Evolutionary conservation across 2,797 vertebrate genomes (phyloP).

Genomic region (Lacerta viridis): DNA sequence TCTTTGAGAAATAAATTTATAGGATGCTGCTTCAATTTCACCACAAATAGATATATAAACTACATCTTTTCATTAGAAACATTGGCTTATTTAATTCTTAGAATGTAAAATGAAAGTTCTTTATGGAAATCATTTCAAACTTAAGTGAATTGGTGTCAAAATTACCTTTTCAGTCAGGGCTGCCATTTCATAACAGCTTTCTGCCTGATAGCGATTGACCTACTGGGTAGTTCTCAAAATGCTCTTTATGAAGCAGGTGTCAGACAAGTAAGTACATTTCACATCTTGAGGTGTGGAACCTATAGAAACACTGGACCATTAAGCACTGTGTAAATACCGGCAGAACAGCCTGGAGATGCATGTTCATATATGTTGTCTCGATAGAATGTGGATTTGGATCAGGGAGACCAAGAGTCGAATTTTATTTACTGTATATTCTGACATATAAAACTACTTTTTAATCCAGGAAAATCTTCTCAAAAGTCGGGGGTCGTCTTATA

Average conservation of each 20-base stretch:
- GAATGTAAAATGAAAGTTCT: slow-evolving; percentile 17
- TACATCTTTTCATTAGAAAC: neutral
- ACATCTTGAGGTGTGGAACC: slow-evolving; percentile 4
- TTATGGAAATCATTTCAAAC: neutral
- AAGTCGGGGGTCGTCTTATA: too few relatives aligned
- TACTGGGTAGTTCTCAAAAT: neutral
- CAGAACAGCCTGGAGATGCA: neutral
- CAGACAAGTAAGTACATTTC: slow-evolving; percentile 4
- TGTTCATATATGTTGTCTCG: neutral
- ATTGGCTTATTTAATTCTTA: slow-evolving; percentile 39
- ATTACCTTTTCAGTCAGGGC: neutral
- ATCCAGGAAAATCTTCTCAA: too few relatives aligned
- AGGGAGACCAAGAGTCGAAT: neutral
- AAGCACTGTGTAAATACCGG: neutral
- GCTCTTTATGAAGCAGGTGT: neutral
- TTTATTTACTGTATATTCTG: neutral
- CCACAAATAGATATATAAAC: neutral
- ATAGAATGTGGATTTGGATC: slow-evolving; percentile 8
- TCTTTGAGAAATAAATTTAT: neutral
- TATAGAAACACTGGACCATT: neutral
- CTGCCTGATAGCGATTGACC: neutral
- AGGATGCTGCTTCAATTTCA: neutral
- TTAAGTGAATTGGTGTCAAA: neutral
- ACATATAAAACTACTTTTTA: too few relatives aligned
- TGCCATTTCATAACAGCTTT: neutral